phyloP scores from a whole-genome alignment of 2,113 vertebrate genomes.

The Atrichornis clamosus region DNA sequence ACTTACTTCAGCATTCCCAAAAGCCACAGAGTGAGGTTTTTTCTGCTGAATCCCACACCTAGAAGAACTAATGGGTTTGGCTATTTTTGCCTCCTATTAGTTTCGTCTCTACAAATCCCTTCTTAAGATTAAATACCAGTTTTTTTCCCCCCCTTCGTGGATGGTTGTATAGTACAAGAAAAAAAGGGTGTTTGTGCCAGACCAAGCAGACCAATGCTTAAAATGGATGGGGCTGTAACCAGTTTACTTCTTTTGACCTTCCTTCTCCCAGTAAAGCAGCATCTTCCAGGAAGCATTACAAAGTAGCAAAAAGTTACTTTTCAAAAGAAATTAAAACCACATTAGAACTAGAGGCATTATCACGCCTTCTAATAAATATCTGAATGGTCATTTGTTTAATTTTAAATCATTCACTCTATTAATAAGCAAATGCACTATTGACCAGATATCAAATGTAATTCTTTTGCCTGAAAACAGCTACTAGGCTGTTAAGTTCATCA shows the following conservation, averaged over 20 bases:
- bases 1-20: neutral
- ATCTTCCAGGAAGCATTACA: neutral
- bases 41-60: neutral
- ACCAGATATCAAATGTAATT: neutral
- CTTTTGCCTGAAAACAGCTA: conserved; percentile 20
- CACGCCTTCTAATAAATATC: neutral
- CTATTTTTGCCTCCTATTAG: neutral
- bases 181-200: neutral
- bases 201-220: neutral
- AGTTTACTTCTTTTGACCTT: neutral
- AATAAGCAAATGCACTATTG: conserved; percentile 48
- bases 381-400: conserved; percentile 1
- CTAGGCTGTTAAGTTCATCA: conserved; percentile 36
- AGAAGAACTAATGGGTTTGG: neutral
- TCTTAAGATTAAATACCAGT: neutral
- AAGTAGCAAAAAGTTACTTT: neutral
- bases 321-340: neutral
- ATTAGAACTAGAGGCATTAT: neutral
- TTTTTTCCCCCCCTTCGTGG: accelerated
- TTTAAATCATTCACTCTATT: conserved; percentile 19
- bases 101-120: neutral
- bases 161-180: neutral
- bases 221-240: neutral
- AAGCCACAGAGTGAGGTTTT: neutral
- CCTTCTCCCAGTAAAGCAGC: neutral